A percentile compares a stretch with the other conserved stretches of the same genome.
phyloP scores from a whole-genome alignment of 92 coral and sea anemone genomes.

The Porites lobata region DNA sequence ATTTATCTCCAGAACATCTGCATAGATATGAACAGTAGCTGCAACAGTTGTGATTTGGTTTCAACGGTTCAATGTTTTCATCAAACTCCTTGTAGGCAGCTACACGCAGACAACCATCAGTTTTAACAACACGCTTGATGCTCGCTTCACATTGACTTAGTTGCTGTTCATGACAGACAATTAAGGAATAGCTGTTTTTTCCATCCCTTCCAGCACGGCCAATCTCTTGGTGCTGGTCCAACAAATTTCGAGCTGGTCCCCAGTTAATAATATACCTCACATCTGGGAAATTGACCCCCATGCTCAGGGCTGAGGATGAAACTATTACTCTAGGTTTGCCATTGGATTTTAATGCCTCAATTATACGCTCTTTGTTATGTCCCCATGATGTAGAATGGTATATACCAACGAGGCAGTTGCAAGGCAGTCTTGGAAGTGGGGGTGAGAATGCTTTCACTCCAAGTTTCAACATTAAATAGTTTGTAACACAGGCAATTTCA shows the following conservation, averaged over 20 bases:
- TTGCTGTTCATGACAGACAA: slow-evolving; percentile 55
- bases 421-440: background rate
- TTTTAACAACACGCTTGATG: slow-evolving; percentile 43
- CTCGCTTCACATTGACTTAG: slow-evolving; percentile 64
- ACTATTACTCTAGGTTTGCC: slow-evolving; percentile 44
- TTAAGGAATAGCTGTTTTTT: slow-evolving; percentile 18
- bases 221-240: slow-evolving; percentile 67
- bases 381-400: slow-evolving; percentile 48
- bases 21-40: slow-evolving; percentile 44
- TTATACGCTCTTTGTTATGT: background rate
- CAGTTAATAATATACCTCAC: slow-evolving; percentile 42
- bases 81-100: slow-evolving; percentile 43
- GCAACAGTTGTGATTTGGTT: slow-evolving; percentile 58
- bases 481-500: slow-evolving; percentile 38
- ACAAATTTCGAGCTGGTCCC: slow-evolving; percentile 54
- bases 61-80: slow-evolving; percentile 20
- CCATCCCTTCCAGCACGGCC: slow-evolving; percentile 79
- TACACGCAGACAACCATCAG: slow-evolving; percentile 46
- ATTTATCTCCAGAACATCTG: slow-evolving; percentile 35
- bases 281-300: slow-evolving; percentile 64
- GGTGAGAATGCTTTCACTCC: slow-evolving; percentile 3
- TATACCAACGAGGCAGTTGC: slow-evolving; percentile 6
- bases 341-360: background rate
- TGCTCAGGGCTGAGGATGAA: slow-evolving; percentile 62
- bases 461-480: slow-evolving; percentile 39